Base-by-base conservation (phyloP, 2,113 vertebrate genomes). In the Xyrauchen texanus region DNA sequence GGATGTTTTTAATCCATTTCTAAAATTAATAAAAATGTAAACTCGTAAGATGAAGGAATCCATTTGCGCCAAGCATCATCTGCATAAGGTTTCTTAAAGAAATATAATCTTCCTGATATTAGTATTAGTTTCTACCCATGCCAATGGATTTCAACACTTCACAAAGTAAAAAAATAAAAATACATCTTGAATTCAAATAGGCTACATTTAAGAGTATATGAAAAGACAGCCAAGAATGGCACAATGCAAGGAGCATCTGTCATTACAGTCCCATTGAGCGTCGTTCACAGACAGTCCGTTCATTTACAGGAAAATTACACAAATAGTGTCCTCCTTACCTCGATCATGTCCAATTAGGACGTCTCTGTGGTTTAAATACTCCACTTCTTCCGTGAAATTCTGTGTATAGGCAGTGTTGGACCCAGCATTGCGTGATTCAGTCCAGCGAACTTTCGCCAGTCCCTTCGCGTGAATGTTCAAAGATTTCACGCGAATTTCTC, bases 381-480 rank as follows among this genome's bases (percentile, higher is more conserved):
- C 97, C 88, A 99, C 95, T 95, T 99, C 97, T 90, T 99, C 97
- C 6, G 97, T 98, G 91, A 98, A 99, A 89, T 99, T 98, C 87
- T 98, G 97, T 21, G 97, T 98, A 70, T 99, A 98, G 93, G 97
- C 97, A 89, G 97, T 99, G 90, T 99, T 99, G 92, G 97, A 99
- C 84, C 97, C 97, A 81, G 97, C 97, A 77, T 98, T 99, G 80
- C 97, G 91, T 16, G 97, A 99, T 74, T 99, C 97, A 16, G 96
- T 99, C 97, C 97, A 99, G 68, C 97, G 95, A 89, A 99, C 97
- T 93, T 98, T 99, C 42, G 97, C 97, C 85, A 97, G 95, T 82
- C 97, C 97, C 84, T 96, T 95, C 0, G 96, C 96, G 86, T 96
- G 93, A 80, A 99, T 97, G 88, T 96, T 96, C 49, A 99, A 95